Base-by-base conservation (phyloP, 2,797 vertebrate species). In the Hyperoplus lanceolatus region DNA sequence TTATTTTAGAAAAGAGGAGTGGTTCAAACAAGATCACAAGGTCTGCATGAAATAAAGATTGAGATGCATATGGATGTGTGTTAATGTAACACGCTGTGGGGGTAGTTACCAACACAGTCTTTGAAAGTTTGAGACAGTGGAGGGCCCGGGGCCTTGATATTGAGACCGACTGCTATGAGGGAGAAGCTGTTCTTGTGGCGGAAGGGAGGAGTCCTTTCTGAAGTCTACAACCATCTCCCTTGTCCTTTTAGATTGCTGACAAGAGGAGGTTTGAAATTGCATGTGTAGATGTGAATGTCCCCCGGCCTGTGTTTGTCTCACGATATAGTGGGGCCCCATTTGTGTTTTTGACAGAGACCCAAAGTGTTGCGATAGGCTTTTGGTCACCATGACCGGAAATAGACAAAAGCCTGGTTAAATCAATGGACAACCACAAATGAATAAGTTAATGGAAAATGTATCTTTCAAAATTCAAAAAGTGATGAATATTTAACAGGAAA, bases 251-350 rank as follows among this genome's bases (percentile, higher is more conserved):
- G 36, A 64, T 41, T 15, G 1, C 49, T 66, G 18, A 68, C 54
- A 65, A 85, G 73, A 49, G 56, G 56, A 69, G 51, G 48, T 68
- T 64, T 50, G 70, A 66, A 79, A 66, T 48, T 69, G 64, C 79
- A 39, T 73, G 64, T 74, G 58, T 74, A 54, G 71, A 69, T 16
- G 6, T 48, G 53, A 73, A 9, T 46, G 56, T 46, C 49, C 56
- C 21, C 12, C 67, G 57, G 38, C 56, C 57, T 66, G 21, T 41
- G 55, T 42, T 50, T 38, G 38, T 4, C 16, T 18, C 43, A 29
- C 59, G 61, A 77, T 79, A 18, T 58, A 66, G 50, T 21, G 8
- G 56, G 45, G 18, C 29, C 11, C 41, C 42, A 4, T 55, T 16
- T 63, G 65, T 70, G 70, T 55, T 61, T 55, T 53, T 18, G 62